Evolutionary conservation across 1,140 invertebrate species (phyloP).

Genomic region (Solen grandis): DNA sequence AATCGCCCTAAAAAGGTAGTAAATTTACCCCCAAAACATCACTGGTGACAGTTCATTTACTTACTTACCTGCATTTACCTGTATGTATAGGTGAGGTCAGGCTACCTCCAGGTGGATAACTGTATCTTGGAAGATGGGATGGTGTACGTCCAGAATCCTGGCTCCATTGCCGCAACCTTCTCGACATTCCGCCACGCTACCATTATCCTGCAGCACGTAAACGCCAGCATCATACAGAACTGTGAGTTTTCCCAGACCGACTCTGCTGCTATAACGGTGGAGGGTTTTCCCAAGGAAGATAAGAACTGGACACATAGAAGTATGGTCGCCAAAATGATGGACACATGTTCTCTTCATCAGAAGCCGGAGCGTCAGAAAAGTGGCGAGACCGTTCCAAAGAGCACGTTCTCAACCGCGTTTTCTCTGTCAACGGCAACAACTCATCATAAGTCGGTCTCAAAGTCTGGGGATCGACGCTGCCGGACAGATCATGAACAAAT

Average conservation of each 20-base stretch:
- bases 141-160: constrained; percentile 73
- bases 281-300: constrained; percentile 73
- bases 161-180: constrained; percentile 70
- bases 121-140: constrained; percentile 77
- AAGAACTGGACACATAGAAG: constrained; percentile 72
- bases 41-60: too few species aligned
- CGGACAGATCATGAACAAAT: too few species aligned
- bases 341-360: constrained; percentile 48
- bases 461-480: constrained; percentile 19
- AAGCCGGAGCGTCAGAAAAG: constrained; percentile 40
- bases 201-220: constrained; percentile 73
- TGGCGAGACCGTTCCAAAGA: constrained; percentile 41
- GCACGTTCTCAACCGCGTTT: constrained; percentile 52
- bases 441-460: constrained; percentile 48
- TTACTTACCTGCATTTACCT: neutral
- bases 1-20: too few species aligned
- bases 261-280: constrained; percentile 71
- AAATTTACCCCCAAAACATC: too few species aligned
- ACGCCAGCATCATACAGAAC: constrained; percentile 72
- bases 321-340: constrained; percentile 60
- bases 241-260: constrained; percentile 77
- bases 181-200: constrained; percentile 75
- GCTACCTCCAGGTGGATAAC: constrained; percentile 76
- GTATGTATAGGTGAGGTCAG: constrained; percentile 64
- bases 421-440: constrained; percentile 62